phyloP scores from a whole-genome alignment of 2,888 invertebrate genomes.

The Drosophila testacea region DNA sequence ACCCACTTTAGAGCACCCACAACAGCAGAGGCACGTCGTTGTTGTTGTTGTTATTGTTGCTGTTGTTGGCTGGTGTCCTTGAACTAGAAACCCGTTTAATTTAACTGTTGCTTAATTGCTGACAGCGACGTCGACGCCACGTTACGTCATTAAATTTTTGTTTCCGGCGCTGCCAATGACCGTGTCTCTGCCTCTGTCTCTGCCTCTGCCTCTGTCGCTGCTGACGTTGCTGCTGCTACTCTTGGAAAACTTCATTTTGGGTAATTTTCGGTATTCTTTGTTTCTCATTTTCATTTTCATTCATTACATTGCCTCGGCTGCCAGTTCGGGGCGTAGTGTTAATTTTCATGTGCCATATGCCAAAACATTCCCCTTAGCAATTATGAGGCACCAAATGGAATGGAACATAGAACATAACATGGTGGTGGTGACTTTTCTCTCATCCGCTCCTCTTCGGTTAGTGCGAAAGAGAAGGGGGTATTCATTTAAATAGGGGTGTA shows the following conservation, averaged over 20 bases:
- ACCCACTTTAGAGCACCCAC: constrained; percentile 34
- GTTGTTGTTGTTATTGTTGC: constrained; percentile 37
- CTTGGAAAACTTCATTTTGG: constrained; percentile 78
- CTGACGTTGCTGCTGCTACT: constrained; percentile 25
- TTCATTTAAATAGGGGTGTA: constrained; percentile 1
- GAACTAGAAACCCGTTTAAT: constrained; percentile 84
- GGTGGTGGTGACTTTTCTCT: constrained; percentile 33
- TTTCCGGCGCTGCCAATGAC: constrained; percentile 43
- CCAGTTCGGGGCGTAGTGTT: constrained; percentile 64
- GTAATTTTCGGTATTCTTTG: constrained; percentile 75
- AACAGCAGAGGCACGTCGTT: constrained; percentile 36
- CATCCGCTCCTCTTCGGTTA: neutral
- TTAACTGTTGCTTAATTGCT: constrained; percentile 84
- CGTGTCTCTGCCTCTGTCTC: constrained; percentile 22
- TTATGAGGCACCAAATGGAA: constrained; percentile 60
- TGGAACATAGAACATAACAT: constrained; percentile 30
- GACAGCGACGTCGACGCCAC: constrained; percentile 68
- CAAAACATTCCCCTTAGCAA: constrained; percentile 63
- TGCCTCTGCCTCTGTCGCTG: constrained; percentile 28
- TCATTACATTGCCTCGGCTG: constrained; percentile 64
- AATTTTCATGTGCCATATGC: constrained; percentile 71
- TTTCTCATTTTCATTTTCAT: constrained; percentile 78
- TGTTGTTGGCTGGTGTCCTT: constrained; percentile 76
- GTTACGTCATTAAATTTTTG: constrained; percentile 74
- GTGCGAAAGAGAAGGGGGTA: constrained; percentile 34